Evolutionary conservation across 1,140 invertebrate genomes (phyloP), one percentile per base, ranked within the genome.

Genomic region (Aethina tumida): DNA sequence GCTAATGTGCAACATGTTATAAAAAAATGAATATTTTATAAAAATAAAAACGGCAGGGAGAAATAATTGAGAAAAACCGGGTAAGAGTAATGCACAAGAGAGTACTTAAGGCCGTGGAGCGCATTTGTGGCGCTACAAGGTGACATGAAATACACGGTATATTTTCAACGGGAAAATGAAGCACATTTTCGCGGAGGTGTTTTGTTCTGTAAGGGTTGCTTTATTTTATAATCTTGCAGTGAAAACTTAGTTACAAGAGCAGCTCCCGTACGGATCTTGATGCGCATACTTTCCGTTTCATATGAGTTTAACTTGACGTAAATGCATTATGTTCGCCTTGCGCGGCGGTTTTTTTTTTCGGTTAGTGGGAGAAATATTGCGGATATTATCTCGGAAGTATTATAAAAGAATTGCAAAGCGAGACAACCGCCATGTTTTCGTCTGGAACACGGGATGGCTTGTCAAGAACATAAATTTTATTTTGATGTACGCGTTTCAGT

Each of bases 81-180:
- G 28, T 32, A 29, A 39, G 31, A 39, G 31, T 24, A 29, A 26
- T 17, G 26, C 37, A 29, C 37, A 30, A 30, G 37, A 39, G 37
- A 39, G 31, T 32, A 39, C 37, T 39, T 39, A 39, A 30, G 37
- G 37, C 31, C 31, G 37, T 39, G 31, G 26, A 20, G 28, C 24
- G 25, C 30, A 21, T 39, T 39, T 39, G 37, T 20, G 37, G 37
- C 36, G 37, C 22, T 17, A 17, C 21, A 30, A n/a, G 28, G 26
- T 30, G 37, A 28, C 37, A 30, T 39, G 37, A 39, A 39, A 30
- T 39, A 39, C 37, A 30, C 28, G 27, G 26, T 16, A 30, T 39
- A 39, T 39, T 39, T 38, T 30, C 37, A 32, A 30, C 27, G 24
- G 37, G 37, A 39, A 39, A 39, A 39, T 39, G 37, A 39, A 39